A percentile compares a stretch with the other conserved stretches of the same genome.
Conservation (phyloP, 2,113 vertebrate genomes). For the Nematolebias whitei region DNA sequence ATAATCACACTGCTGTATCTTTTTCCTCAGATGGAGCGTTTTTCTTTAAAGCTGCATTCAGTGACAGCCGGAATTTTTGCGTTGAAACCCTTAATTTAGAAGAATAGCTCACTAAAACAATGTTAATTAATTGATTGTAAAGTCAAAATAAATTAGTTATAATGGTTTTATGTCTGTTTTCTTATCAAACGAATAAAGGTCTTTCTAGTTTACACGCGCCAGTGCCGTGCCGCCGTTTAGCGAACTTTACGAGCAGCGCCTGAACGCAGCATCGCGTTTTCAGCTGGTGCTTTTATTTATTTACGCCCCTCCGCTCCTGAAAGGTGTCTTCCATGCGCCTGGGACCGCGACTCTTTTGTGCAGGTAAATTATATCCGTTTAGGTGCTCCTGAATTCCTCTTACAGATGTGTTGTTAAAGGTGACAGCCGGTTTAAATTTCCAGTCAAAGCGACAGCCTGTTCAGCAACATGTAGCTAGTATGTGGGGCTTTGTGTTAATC, state of each 20-base stretch:
- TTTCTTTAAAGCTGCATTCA: slow-evolving; percentile 52
- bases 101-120: rapidly evolving
- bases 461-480: slow-evolving; percentile 23
- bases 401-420: slow-evolving; percentile 1
- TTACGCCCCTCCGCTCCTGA: slow-evolving; percentile 41
- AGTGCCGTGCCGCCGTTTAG: too few species aligned
- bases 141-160: neutral
- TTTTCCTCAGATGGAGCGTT: neutral
- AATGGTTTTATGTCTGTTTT: neutral
- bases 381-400: neutral
- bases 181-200: neutral
- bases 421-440: slow-evolving; percentile 5
- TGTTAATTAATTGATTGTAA: neutral
- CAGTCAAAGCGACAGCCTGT: slow-evolving; percentile 10
- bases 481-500: slow-evolving; percentile 17
- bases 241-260: neutral
- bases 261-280: slow-evolving; percentile 57
- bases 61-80: neutral
- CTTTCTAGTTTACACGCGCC: neutral
- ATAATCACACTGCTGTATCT: slow-evolving; percentile 9
- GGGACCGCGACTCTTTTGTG: slow-evolving; percentile 60
- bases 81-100: neutral
- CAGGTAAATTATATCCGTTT: slow-evolving; percentile 71
- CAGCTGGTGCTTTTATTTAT: slow-evolving; percentile 66
- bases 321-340: slow-evolving; percentile 72